A percentile compares a stretch with the other conserved stretches of the same genome.
These are phyloP conservation scores for Kryptopterus vitreolus DNA, from an alignment of 2,797 vertebrate species.

Conservation along the genomic window DNA sequence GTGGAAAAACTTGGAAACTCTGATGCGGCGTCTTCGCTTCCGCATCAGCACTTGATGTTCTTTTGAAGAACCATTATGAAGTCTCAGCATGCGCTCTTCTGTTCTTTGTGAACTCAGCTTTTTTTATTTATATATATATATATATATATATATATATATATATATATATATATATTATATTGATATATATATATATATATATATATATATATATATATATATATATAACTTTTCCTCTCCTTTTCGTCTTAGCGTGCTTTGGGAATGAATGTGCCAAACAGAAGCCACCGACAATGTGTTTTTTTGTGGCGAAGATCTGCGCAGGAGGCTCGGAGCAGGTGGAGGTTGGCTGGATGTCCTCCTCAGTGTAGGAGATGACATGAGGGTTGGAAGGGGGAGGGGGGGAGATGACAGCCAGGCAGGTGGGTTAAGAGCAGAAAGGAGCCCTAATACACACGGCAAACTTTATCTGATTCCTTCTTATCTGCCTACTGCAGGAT, in stretches of 20 bases:
- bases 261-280: not conserved
- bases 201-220: no score
- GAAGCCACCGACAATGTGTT: not conserved
- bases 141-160: no score
- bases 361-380: constrained; percentile 12
- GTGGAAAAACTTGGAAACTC: not conserved
- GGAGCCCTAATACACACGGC: constrained; percentile 18
- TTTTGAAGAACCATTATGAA: constrained; percentile 11
- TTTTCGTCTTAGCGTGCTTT: constrained; percentile 5
- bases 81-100: not conserved
- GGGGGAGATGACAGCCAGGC: constrained; percentile 41
- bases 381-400: constrained; percentile 1
- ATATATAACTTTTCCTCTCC: constrained; percentile 7
- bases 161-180: no score
- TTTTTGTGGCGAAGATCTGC: not conserved
- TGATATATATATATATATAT: no score
- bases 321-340: not conserved
- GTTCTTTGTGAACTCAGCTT: constrained; percentile 1
- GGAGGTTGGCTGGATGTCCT: constrained; percentile 4
- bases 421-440: constrained; percentile 36
- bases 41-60: constrained; percentile 19
- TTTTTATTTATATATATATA: no score
- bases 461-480: constrained; percentile 52
- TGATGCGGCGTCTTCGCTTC: constrained; percentile 5
- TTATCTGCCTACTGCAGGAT: constrained; percentile 53